phyloP scores from a whole-genome alignment of 2,888 invertebrate genomes.

The Drosophila paranaensis region DNA sequence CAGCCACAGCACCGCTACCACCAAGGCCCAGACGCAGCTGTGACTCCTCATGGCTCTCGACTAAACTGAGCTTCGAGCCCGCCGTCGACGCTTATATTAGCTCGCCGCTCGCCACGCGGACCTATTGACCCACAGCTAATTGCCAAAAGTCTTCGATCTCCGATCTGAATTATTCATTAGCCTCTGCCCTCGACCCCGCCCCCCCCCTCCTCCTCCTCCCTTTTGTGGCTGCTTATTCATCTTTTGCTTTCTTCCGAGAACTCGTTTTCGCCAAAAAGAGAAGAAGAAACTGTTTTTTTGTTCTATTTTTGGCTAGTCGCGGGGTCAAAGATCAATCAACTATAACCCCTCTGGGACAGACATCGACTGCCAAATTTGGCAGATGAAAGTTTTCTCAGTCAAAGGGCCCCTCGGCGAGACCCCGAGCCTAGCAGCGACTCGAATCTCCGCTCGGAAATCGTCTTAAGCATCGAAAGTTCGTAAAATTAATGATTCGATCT shows the following conservation, averaged over 20 bases:
- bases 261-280: conserved; percentile 46
- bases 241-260: conserved; percentile 61
- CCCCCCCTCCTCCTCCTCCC: background rate
- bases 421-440: background rate
- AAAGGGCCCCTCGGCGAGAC: conserved; percentile 31
- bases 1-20: conserved; percentile 38
- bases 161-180: conserved; percentile 72
- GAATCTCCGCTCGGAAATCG: conserved; percentile 6
- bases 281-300: background rate
- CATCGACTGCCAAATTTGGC: conserved; percentile 28
- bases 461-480: conserved; percentile 41
- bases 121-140: conserved; percentile 75
- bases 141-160: conserved; percentile 42
- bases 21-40: conserved; percentile 52
- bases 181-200: background rate
- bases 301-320: conserved; percentile 31
- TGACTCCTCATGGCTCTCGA: conserved; percentile 63
- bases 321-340: conserved; percentile 66
- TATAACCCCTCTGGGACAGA: conserved; percentile 45
- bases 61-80: conserved; percentile 54
- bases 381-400: conserved; percentile 49
- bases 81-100: conserved; percentile 73
- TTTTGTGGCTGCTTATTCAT: conserved; percentile 31
- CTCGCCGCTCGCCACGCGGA: conserved; percentile 44
- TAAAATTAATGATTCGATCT: conserved; percentile 3